Evolutionary conservation across 2,113 vertebrate species (phyloP).

Genomic region (Bucco capensis): DNA sequence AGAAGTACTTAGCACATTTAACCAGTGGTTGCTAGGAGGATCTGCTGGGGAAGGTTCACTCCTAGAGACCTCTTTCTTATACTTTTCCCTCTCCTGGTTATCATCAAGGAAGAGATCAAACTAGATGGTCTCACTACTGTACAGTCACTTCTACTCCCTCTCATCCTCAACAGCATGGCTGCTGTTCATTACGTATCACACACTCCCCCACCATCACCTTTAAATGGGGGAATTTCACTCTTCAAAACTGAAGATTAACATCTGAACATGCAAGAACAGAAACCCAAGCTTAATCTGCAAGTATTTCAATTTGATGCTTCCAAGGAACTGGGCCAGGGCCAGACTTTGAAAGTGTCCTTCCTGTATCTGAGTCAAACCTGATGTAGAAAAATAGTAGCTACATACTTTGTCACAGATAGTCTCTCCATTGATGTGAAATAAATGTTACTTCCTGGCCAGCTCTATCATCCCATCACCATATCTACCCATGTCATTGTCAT

Average conservation of each 20-base stretch:
- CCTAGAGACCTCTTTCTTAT: not conserved
- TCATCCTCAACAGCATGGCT: not conserved
- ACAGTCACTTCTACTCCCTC: not conserved
- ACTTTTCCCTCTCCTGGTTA: not conserved
- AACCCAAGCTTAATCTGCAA: not conserved
- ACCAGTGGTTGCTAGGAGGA: not conserved
- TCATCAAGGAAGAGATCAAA: not conserved
- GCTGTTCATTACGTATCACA: not conserved
- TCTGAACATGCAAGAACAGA: not conserved
- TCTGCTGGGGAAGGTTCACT: not conserved
- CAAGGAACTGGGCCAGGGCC: not conserved
- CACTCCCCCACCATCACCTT: not conserved
- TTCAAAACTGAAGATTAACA: not conserved
- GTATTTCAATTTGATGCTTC: not conserved
- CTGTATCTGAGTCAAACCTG: not conserved
- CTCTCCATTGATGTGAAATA: not conserved
- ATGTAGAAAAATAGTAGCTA: not conserved
- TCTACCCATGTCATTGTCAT: not conserved
- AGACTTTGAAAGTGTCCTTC: not conserved
- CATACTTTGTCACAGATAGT: not conserved
- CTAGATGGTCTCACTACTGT: not conserved
- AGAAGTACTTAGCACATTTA: not conserved
- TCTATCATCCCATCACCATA: not conserved
- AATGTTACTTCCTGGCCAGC: not conserved
- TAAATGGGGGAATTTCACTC: not conserved